Evolutionary conservation across 2,113 vertebrate genomes (phyloP).

Genomic region (Brachypteracias leptosomus): DNA sequence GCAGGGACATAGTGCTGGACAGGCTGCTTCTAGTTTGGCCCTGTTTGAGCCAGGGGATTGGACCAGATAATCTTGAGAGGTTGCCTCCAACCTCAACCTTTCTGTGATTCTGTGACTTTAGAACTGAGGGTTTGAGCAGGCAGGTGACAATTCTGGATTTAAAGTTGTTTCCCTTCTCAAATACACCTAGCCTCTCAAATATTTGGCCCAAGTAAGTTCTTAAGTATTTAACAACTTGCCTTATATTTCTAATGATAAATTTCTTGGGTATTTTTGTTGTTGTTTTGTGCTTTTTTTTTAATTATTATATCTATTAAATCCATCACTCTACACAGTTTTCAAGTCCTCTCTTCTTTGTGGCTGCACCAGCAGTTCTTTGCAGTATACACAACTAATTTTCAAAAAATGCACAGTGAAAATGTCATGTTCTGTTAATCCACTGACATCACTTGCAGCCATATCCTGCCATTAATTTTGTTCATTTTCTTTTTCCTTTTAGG

Average conservation of each 20-base stretch:
- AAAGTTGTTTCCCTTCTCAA: not conserved
- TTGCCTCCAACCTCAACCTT: not conserved
- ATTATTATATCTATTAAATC: not conserved
- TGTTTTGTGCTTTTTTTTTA: too few relatives aligned
- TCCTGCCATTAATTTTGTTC: not conserved
- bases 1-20: not conserved
- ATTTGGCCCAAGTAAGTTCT: not conserved
- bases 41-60: not conserved
- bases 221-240: not conserved
- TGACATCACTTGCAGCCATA: rapidly evolving
- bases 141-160: not conserved
- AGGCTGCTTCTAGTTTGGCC: not conserved
- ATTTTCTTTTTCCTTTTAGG: slow-evolving; percentile 74
- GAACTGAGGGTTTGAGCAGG: not conserved
- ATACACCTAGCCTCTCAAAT: not conserved
- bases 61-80: not conserved
- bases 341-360: not conserved
- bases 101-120: not conserved
- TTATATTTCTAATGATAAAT: not conserved
- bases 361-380: not conserved
- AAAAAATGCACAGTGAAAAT: not conserved
- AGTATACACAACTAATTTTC: not conserved
- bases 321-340: not conserved
- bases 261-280: not conserved
- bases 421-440: rapidly evolving